These are phyloP conservation scores for Grus americana DNA, from an alignment of 2,113 vertebrate genomes.

Conservation along the genomic window DNA sequence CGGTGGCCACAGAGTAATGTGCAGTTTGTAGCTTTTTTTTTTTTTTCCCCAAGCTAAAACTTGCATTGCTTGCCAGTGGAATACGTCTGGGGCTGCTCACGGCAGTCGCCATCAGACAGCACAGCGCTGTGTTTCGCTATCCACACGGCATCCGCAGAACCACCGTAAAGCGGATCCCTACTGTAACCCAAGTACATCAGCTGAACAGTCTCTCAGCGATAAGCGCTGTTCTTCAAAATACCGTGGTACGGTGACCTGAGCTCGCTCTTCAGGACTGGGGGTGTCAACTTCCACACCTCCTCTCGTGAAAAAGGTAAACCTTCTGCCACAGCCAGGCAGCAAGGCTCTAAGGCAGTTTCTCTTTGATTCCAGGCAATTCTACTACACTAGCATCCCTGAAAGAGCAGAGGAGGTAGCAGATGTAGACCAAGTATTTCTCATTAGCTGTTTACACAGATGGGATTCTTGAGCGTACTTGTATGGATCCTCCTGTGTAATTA, in stretches of 20 bases:
- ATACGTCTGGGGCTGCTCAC: background rate
- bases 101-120: background rate
- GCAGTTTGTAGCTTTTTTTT: background rate
- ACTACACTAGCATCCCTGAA: background rate
- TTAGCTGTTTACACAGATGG: background rate
- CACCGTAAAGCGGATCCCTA: background rate
- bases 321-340: background rate
- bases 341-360: background rate
- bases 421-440: background rate
- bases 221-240: background rate
- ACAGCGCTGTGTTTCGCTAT: fast-evolving
- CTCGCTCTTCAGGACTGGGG: background rate
- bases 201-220: background rate
- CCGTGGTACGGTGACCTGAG: background rate
- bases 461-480: background rate
- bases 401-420: background rate
- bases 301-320: background rate
- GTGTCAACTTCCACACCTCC: background rate
- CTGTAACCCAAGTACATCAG: no score
- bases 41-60: background rate
- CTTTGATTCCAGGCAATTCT: background rate
- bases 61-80: background rate
- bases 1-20: background rate
- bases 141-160: background rate
- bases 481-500: background rate